Evolutionary conservation across 2,797 vertebrate species (phyloP), one percentile per base, ranked within the genome.

Genomic region (Notoglanidium macrostoma): DNA sequence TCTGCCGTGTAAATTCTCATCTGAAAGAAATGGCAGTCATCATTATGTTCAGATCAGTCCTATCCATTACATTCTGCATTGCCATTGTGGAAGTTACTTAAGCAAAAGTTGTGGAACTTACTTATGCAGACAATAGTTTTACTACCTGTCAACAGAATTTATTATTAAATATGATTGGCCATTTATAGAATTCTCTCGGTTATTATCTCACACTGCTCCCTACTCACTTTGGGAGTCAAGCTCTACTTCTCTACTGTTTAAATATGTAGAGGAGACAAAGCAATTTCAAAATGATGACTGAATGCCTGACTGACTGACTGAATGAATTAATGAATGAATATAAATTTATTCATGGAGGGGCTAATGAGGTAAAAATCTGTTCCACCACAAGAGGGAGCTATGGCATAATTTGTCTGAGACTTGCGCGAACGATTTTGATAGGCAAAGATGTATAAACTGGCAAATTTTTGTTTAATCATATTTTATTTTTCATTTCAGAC

Each of bases 401-500:
- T 78, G 54, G 57, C 7, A 63, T 59, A 84, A 87, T 84, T 72
- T 81, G 77, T 73, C 54, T 35, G 19, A 21, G 2, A 40, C 3
- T 23, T 61, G 19, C 15, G 68, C 3, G 46, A n/a, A 72, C 32
- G 84, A 54, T 46, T 67, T 26, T 61, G 35, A 2, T 11, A 29
- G 40, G n/a, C 40, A 63, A 81, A 46, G n/a, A 81, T 46, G 11
- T 15, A 61, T 61, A 80, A 80, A 14, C 26, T 55, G 15, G 19
- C 23, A 29, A 46, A 8, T n/a, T 10, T 40, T 49, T 51, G 46
- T 77, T 78, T 70, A 35, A 65, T 70, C 40, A 40, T 67, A 15
- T 81, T 79, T 89, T 88, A 73, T 88, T 89, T 68, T 76, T 86
- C 21, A 72, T 88, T 83, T 67, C 26, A 86, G 63, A 88, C 74